phyloP scores from a whole-genome alignment of 2,113 vertebrate species.

The Hippocampus zosterae region DNA sequence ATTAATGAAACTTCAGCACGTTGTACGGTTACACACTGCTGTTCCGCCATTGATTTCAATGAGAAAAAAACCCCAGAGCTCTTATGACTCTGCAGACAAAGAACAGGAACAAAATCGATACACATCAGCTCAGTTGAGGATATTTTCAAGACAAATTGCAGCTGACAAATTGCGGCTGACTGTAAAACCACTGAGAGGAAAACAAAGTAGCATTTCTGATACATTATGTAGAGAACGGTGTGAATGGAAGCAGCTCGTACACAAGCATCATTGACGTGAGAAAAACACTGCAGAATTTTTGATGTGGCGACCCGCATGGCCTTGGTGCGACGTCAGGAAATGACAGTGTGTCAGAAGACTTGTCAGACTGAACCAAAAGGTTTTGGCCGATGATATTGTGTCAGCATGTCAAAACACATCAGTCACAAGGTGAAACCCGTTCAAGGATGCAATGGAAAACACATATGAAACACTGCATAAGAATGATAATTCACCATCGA shows the following conservation, averaged over 20 bases:
- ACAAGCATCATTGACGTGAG: background rate
- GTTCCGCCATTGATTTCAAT: slow-evolving; percentile 35
- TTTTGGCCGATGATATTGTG: slow-evolving; percentile 29
- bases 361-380: slow-evolving; percentile 39
- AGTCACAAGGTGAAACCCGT: slow-evolving; percentile 14
- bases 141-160: slow-evolving; percentile 6
- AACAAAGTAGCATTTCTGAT: background rate
- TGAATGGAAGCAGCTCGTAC: slow-evolving; percentile 10
- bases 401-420: slow-evolving; percentile 54
- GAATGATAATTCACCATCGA: background rate
- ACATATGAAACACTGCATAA: background rate
- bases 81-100: slow-evolving; percentile 10
- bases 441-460: background rate
- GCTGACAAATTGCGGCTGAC: slow-evolving; percentile 3
- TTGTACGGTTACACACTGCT: slow-evolving; percentile 11
- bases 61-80: slow-evolving; percentile 7
- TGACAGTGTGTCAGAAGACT: slow-evolving; percentile 48
- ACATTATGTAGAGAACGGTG: background rate
- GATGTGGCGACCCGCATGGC: slow-evolving; percentile 28
- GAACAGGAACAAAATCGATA: slow-evolving; percentile 18
- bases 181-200: slow-evolving; percentile 1
- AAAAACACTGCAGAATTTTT: slow-evolving; percentile 29
- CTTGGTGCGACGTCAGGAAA: slow-evolving; percentile 30
- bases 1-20: slow-evolving; percentile 27
- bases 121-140: background rate